These are phyloP conservation scores for Drosophila ohnishii DNA, from an alignment of 1,140 invertebrate species.

Conservation along the genomic window DNA sequence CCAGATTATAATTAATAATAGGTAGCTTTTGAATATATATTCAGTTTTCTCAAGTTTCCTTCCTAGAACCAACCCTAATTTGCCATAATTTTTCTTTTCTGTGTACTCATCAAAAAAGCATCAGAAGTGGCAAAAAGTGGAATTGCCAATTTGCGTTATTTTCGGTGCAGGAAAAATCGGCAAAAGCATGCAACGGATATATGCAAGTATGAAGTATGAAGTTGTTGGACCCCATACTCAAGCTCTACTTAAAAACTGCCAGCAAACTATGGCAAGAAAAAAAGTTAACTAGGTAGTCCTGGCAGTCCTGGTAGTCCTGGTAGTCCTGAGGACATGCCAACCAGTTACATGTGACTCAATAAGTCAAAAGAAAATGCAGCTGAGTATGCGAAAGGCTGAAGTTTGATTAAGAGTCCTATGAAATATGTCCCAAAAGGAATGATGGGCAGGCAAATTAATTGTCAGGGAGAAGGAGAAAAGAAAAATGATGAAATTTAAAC, in stretches of 20 bases:
- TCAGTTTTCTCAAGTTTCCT: background rate
- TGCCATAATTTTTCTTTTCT: background rate
- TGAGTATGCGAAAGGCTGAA: constrained; percentile 11
- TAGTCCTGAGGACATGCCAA: constrained; percentile 44
- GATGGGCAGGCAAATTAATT: constrained; percentile 36
- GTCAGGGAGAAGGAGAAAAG: background rate
- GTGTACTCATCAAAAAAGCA: constrained; percentile 70
- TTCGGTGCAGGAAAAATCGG: constrained; percentile 26
- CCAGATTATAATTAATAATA: too few relatives aligned
- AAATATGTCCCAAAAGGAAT: constrained; percentile 15
- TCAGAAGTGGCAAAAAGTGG: constrained; percentile 70
- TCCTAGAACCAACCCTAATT: background rate
- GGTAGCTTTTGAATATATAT: too few relatives aligned
- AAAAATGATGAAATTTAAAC: too few relatives aligned
- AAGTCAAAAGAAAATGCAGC: constrained; percentile 40
- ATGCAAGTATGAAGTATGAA: constrained; percentile 18
- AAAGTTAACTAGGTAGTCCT: constrained; percentile 52
- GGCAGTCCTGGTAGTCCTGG: constrained; percentile 6
- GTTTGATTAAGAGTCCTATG: constrained; percentile 29
- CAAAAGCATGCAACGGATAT: constrained; percentile 12
- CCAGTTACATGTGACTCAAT: constrained; percentile 52
- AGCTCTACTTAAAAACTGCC: constrained; percentile 40
- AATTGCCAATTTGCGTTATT: constrained; percentile 71
- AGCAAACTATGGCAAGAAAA: constrained; percentile 32
- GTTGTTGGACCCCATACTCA: constrained; percentile 26